Conservation (phyloP, 1,140 invertebrate species). For the Adoxophyes honmai region DNA sequence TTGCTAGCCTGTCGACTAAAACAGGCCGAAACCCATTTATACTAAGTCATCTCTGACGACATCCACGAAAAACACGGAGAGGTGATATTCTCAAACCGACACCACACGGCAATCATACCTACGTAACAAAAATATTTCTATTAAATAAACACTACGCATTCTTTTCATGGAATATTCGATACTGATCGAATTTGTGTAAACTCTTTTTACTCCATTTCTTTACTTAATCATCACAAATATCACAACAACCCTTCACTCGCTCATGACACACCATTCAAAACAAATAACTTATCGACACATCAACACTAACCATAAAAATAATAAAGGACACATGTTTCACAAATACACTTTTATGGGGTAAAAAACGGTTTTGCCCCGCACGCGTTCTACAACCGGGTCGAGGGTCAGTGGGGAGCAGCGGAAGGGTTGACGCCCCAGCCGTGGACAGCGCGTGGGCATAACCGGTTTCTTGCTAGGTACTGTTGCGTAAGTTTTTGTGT, state of each 20-base stretch:
- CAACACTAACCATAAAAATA: conserved; percentile 33
- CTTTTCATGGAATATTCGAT: too few species aligned
- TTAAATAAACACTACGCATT: too few species aligned
- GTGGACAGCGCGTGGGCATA: conserved; percentile 3
- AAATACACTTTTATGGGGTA: conserved; percentile 50
- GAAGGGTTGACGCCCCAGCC: conserved; percentile 9
- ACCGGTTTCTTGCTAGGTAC: background rate
- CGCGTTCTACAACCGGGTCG: conserved; percentile 8
- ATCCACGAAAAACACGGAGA: too few species aligned
- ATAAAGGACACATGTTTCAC: conserved; percentile 44
- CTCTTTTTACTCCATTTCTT: too few species aligned
- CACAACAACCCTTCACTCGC: background rate
- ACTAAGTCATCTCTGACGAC: too few species aligned
- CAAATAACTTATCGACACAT: conserved; percentile 40
- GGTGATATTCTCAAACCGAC: too few species aligned
- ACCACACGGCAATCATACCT: too few species aligned
- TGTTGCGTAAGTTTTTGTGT: background rate
- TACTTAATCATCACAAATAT: too few species aligned
- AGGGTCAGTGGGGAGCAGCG: conserved; percentile 3
- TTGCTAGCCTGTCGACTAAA: too few species aligned
- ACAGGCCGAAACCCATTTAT: too few species aligned
- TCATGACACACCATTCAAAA: conserved; percentile 25
- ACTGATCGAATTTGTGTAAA: too few species aligned
- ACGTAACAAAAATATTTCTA: too few species aligned
- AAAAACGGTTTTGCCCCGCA: background rate